Evolutionary conservation across 2,113 vertebrate species (phyloP).

Genomic region (Datnioides undecimradiatus): DNA sequence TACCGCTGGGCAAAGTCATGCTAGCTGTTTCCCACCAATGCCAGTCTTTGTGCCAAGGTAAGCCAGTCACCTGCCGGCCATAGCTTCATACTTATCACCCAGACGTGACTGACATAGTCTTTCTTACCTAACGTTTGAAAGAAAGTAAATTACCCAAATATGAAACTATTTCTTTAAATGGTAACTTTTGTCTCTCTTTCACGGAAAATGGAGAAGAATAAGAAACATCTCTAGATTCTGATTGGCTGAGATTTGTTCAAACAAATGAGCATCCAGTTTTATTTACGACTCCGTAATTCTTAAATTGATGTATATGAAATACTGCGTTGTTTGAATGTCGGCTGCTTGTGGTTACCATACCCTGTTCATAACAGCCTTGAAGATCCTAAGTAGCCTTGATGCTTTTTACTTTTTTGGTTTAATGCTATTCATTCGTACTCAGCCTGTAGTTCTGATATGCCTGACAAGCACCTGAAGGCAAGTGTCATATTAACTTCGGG

Average conservation of each 20-base stretch:
- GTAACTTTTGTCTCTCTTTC: not conserved
- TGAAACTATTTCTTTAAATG: too few species aligned
- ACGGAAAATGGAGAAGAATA: not conserved
- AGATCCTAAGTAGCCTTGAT: not conserved
- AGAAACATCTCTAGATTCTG: not conserved
- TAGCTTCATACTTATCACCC: not conserved
- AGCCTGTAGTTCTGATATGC: not conserved
- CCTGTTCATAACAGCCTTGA: not conserved
- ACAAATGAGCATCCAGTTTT: not conserved
- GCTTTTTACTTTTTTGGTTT: not conserved
- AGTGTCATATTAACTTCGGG: not conserved
- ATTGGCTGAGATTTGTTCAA: too few species aligned
- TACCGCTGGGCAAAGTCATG: too few species aligned
- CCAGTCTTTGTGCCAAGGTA: not conserved
- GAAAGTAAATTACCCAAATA: not conserved
- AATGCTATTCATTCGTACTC: not conserved
- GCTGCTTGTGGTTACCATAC: not conserved
- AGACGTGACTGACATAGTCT: not conserved
- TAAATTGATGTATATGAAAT: not conserved
- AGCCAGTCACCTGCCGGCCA: not conserved
- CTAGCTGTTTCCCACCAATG: not conserved
- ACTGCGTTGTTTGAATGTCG: not conserved
- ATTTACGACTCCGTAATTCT: not conserved
- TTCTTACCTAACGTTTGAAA: not conserved
- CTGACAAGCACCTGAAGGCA: conserved; percentile 33